Conservation (phyloP, 2,888 invertebrate genomes). For the Eugnorisma glareosa region DNA sequence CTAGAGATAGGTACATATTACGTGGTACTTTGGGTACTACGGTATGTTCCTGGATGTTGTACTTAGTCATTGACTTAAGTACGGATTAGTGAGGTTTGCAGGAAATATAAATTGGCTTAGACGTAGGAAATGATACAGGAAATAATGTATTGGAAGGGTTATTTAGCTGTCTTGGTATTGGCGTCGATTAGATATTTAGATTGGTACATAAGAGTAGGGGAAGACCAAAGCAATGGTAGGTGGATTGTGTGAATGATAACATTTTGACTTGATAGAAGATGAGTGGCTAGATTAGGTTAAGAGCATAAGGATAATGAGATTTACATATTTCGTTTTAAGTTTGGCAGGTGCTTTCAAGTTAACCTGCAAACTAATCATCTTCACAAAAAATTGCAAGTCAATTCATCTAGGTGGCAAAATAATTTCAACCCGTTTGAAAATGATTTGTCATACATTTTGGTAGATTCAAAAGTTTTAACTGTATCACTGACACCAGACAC, state of each 20-base stretch:
- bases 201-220: neutral
- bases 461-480: neutral
- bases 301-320: neutral
- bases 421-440: neutral
- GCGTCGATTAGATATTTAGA: constrained; percentile 5
- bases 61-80: constrained; percentile 26
- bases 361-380: too few relatives aligned
- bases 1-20: constrained; percentile 29
- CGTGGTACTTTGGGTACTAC: constrained; percentile 27
- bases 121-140: constrained; percentile 43
- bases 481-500: constrained; percentile 5
- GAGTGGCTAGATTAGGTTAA: neutral
- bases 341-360: neutral
- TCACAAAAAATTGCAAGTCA: too few relatives aligned
- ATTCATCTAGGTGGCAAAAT: neutral
- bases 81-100: constrained; percentile 23
- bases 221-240: neutral
- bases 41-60: constrained; percentile 36
- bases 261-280: neutral
- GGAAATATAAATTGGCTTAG: constrained; percentile 32
- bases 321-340: neutral
- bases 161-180: constrained; percentile 29
- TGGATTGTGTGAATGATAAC: neutral
- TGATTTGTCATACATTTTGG: neutral
- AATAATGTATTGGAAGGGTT: constrained; percentile 17